Base-by-base conservation (phyloP, 2,113 vertebrate species). In the Hepsetus odoe region DNA sequence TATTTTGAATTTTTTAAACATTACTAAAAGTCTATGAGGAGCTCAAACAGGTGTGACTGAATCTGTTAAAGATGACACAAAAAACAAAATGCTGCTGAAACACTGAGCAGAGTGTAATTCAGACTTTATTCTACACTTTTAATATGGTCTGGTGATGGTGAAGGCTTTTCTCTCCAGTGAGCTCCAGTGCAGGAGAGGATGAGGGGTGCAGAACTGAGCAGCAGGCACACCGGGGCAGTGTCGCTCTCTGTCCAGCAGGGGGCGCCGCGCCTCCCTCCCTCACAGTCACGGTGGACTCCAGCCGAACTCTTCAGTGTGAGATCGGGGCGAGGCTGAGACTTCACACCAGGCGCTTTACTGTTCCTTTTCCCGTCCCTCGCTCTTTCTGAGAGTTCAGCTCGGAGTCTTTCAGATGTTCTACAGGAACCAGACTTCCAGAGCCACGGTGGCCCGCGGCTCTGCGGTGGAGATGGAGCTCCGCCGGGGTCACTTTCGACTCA, bases 401-500 rank as follows among this genome's bases (percentile, higher is more conserved):
- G 18, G 26, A 46, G 38, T 16, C 30, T 2, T 42, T 12, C 46
- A 49, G 9, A 77, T 77, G 75, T 69, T 77, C 38, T 69, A 53
- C 53, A 59, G 75, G 35, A 77, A 77, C 53, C 65, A 77, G 22
- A 69, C 24, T 13, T 77, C 65, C 65, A 69, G 75, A 44, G 75
- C 53, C 18, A 77, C 75, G 9, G 75, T 77, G 28, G 67, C 67
- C 33, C 76, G 67, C 10, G 76, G 55, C 46, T 78, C 76, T n/a
- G 76, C 76, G 22, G 33, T 78, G 76, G 67, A 78, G 72, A 81
- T 69, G 64, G 72, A 68, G 64, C 55, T 69, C 16, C 66, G 74
- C 24, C 22, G 72, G 59, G 79, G 72, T 6, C 51, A 44, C 3
- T 70, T 71, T 35, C 66, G 67, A 5, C 56, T 78, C 35, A 78